Base-by-base conservation (phyloP, 2,888 invertebrate species). In the Drosophila mettleri region DNA sequence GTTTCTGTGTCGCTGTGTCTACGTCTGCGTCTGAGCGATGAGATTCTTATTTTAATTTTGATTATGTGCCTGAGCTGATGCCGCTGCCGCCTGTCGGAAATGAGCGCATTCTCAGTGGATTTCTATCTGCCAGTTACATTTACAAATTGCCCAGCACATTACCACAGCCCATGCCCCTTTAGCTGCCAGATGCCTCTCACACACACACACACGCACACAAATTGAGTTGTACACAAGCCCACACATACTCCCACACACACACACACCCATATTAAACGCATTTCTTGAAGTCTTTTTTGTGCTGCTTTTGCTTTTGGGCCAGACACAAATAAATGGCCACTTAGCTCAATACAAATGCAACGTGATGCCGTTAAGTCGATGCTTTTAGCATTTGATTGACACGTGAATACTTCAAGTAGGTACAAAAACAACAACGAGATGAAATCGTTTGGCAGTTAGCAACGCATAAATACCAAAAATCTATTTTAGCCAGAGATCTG, bases 21-120 rank as follows among this genome's bases (percentile, higher is more conserved):
- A n/a, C 10, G 69, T 53, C 85, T 85, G 88, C 81, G 61, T 52
- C 81, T 88, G 85, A 85, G 81, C 74, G 87, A 86, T 86, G 85
- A 80, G 85, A 73, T 79, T 86, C 85, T 86, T 88, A 86, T 86
- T 86, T 88, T 85, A 86, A 86, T 86, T 86, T 86, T 88, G 89
- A 84, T 86, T 78, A 80, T 86, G 85, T 80, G 70, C 43, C 60
- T 57, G 51, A 34, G 46, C 31, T 16, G 18, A 16, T 29, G 29
- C 46, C 45, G 3, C 45, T 16, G 16, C 43, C 54, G 59, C 51
- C 66, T 66, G 69, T 67, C 65, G 68, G 77, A 74, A 72, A 63
- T 63, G 73, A 63, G 57, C 64, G 73, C 76, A 72, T 70, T 67
- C 74, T 61, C 72, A 45, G 51, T 64, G 78, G 73, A 80, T 84